A percentile compares a stretch with the other conserved stretches of the same genome.
phyloP scores from a whole-genome alignment of 2,888 invertebrate species.

The Apeira syringaria region DNA sequence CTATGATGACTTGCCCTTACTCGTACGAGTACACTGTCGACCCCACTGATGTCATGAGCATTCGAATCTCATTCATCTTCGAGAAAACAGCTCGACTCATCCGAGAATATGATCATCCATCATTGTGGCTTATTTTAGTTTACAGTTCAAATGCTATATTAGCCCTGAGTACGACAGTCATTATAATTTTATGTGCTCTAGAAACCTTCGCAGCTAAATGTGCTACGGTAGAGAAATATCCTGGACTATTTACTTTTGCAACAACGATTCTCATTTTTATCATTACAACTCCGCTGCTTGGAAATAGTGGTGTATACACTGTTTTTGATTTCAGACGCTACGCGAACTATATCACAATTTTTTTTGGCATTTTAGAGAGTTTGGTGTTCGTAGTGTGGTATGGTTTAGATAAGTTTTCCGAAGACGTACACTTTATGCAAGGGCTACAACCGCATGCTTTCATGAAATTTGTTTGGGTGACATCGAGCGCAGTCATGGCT shows the following conservation, averaged over 20 bases:
- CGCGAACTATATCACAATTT: conserved; percentile 38
- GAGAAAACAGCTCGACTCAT: conserved; percentile 63
- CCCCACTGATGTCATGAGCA: conserved; percentile 35
- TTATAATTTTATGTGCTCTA: conserved; percentile 47
- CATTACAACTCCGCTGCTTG: conserved; percentile 52
- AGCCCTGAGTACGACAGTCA: conserved; percentile 42
- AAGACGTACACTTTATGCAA: conserved; percentile 76
- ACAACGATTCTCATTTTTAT: conserved; percentile 43
- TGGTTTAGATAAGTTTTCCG: conserved; percentile 62
- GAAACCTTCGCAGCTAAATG: conserved; percentile 44
- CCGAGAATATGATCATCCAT: conserved; percentile 41
- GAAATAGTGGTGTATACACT: conserved; percentile 40
- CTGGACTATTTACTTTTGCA: conserved; percentile 46
- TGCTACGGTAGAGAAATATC: conserved; percentile 43
- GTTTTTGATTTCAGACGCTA: conserved; percentile 40
- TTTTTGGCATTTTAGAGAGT: conserved; percentile 49
- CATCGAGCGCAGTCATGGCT: conserved; percentile 38
- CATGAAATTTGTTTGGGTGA: conserved; percentile 56
- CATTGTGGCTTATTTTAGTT: conserved; percentile 49
- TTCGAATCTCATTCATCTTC: conserved; percentile 46
- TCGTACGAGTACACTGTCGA: conserved; percentile 43
- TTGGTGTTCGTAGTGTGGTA: conserved; percentile 65
- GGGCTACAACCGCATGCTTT: conserved; percentile 58
- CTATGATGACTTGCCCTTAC: conserved; percentile 65
- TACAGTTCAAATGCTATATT: conserved; percentile 48